phyloP scores from a whole-genome alignment of 2,113 vertebrate species.

The Sapajus apella region DNA sequence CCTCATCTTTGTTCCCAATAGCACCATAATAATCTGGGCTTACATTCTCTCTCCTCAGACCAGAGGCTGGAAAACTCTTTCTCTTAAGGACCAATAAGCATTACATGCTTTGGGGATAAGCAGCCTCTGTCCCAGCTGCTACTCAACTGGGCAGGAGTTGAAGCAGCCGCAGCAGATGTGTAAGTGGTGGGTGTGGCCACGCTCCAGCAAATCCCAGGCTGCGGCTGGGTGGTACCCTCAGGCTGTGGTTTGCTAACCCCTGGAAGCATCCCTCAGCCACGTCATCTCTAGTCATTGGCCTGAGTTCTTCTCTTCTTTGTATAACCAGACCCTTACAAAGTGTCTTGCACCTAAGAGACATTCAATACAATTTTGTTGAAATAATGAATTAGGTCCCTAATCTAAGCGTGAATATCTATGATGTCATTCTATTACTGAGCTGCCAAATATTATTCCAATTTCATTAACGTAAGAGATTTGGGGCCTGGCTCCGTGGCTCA shows the following conservation, averaged over 20 bases:
- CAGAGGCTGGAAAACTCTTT: not conserved
- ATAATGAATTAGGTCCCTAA: not conserved
- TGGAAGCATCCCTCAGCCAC: not conserved
- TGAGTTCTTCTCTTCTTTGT: not conserved
- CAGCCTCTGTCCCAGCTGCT: not conserved
- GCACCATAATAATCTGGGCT: not conserved
- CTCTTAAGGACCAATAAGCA: not conserved
- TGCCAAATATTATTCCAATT: not conserved
- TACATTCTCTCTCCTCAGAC: not conserved
- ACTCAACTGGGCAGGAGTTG: rapidly evolving
- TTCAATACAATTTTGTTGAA: not conserved
- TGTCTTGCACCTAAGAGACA: not conserved
- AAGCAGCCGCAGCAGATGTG: rapidly evolving
- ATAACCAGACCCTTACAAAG: not conserved
- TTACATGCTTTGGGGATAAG: not conserved
- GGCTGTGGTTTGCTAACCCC: not conserved
- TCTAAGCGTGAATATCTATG: not conserved
- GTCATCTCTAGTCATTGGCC: not conserved
- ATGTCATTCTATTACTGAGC: not conserved
- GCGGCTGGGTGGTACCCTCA: not conserved
- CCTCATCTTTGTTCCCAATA: not conserved
- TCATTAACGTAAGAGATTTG: not conserved
- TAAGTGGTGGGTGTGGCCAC: not conserved
- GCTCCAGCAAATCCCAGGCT: not conserved
- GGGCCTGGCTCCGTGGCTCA: too few relatives aligned